Evolutionary conservation across 2,113 vertebrate species (phyloP), one percentile per base, ranked within the genome.

Genomic region (Gymnogyps californianus): DNA sequence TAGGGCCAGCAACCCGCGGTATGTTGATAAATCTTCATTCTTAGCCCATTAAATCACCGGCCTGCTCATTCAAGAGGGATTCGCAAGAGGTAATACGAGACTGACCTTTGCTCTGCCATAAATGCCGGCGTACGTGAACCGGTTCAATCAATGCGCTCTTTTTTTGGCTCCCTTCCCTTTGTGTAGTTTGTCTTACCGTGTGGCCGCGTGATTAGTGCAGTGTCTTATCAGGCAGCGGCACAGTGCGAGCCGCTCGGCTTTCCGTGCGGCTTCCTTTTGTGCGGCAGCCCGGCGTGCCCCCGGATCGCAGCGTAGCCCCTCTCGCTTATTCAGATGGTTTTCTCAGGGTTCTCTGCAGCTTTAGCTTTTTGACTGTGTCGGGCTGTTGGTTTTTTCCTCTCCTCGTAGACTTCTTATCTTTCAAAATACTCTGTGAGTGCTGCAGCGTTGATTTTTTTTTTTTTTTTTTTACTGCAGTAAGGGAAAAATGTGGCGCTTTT

Each of bases 181-280:
- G 24, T 21, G 57, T 10, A 6, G 77, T 54, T 67, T 57, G 29
- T 76, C 87, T 83, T 28, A 11, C 31, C 3, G 0, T 0, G 59
- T 8, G 9, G 24, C 85, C 29, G 52, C 2, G 5, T 11, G 20
- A 14, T 62, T 8, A 18, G 54, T 9, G 36, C 58, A 16, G 3
- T 1, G 3, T 58, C 55, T 36, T 28, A 22, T 8, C 28, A 7
- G 59, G 67, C 9, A 2, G 19, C 1, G 1, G 46, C 52, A 7
- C 0, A 0, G 9, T 20, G 26, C 0, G 1, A 36, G 15, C 13
- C 0, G 5, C 40, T 44, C 9, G 22, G 16, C 46, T 42, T 25
- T 18, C 10, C 71, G 11, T 11, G 18, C 29, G 3, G 2, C n/a
- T 11, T 31, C 17, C 10, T 46, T 17, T 11, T 3, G 3, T 24